Conservation (phyloP, 2,888 invertebrate species). For the Hirtodrosophila cameraria region DNA sequence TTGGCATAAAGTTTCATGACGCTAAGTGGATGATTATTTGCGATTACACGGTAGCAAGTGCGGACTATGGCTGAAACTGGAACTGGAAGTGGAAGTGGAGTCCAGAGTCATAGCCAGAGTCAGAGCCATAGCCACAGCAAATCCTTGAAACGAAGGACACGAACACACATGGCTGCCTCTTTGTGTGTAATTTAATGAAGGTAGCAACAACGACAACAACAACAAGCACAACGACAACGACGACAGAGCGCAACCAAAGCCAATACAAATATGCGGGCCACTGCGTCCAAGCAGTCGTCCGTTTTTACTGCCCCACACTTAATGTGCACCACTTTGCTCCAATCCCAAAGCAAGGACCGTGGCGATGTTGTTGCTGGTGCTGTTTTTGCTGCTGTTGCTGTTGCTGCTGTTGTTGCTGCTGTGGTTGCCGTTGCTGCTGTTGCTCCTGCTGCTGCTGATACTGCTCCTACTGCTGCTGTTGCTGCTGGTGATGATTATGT, state of each 20-base stretch:
- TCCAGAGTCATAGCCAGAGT: too few relatives aligned
- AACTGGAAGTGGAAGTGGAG: too few relatives aligned
- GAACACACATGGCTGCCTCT: slow-evolving; percentile 48
- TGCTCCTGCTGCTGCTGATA: slow-evolving; percentile 3
- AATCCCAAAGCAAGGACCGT: slow-evolving; percentile 11
- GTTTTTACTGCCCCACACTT: slow-evolving; percentile 36
- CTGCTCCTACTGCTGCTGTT: slow-evolving; percentile 11
- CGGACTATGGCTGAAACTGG: slow-evolving; percentile 19
- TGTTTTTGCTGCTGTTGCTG: slow-evolving; percentile 10
- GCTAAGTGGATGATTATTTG: slow-evolving; percentile 79
- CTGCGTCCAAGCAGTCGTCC: slow-evolving; percentile 23
- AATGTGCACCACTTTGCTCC: slow-evolving; percentile 34
- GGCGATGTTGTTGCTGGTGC: background rate
- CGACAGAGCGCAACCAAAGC: slow-evolving; percentile 26
- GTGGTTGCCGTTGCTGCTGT: slow-evolving; percentile 43
- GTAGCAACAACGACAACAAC: slow-evolving; percentile 23
- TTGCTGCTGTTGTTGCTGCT: slow-evolving; percentile 56
- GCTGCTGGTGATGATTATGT: slow-evolving; percentile 61
- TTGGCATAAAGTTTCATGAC: slow-evolving; percentile 75
- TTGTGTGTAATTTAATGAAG: slow-evolving; percentile 63
- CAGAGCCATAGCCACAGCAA: slow-evolving; percentile 40
- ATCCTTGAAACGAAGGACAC: slow-evolving; percentile 70
- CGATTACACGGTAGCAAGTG: slow-evolving; percentile 67
- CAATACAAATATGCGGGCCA: slow-evolving; percentile 52
- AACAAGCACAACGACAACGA: background rate